Base-by-base conservation (phyloP, 2,797 vertebrate species). In the Bradypus variegatus region DNA sequence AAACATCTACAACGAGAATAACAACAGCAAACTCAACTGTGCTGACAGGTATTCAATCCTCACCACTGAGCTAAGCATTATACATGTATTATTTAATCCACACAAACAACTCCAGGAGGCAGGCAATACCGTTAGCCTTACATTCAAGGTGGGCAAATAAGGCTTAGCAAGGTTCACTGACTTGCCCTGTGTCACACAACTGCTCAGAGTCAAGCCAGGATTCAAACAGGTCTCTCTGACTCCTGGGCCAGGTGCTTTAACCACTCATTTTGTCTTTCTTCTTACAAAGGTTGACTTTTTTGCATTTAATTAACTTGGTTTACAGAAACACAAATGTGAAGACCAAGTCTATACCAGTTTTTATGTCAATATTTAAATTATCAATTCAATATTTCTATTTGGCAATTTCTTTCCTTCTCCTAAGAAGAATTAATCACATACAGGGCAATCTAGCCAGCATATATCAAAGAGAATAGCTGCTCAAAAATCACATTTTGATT, bases 121-220 rank as follows among this genome's bases (percentile, higher is more conserved):
- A 45, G 76, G 48, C 3, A 29, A 13, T 31, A 25, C 11, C 33
- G 1, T 8, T 7, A 60, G 64, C 16, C 84, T 48, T 25, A 18
- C 9, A 15, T 8, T 23, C 25, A 6, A 62, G 1, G 23, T 0
- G 33, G 41, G 41, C 5, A 50, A 64, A 18, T 4, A 3, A 11
- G 65, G 41, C 58, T 55, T 1, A 15, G 14, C 5, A 48, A 45
- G 45, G 29, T 25, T 6, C 2, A 31, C 4, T 25, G 2, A 1
- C 72, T 2, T 0, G 31, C 41, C 29, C n/a, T 9, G 21, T 16
- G 7, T 33, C 89, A 23, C 2, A 8, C 2, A 41, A 21, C 45
- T 53, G 38, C 8, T 3, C 29, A 82, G 31, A 8, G 23, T 15
- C 13, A 10, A 16, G 50, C 69, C 16, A 25, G 53, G 33, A 19